Conservation (phyloP, 2,888 invertebrate species). For the Hyppa rectilinea region DNA sequence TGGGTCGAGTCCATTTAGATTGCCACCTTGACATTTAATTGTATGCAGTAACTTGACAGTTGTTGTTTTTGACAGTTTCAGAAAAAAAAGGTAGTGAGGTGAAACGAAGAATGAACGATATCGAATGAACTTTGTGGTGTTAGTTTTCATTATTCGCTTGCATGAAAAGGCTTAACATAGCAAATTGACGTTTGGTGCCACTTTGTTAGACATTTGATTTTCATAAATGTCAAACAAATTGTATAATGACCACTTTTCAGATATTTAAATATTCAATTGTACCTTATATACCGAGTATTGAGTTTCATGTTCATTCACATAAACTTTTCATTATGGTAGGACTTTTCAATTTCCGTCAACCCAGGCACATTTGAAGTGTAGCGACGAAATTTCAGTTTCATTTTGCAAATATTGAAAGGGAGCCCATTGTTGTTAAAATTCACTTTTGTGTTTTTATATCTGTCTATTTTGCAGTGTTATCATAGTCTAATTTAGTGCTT, state of each 20-base stretch:
- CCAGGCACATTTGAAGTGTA: background rate
- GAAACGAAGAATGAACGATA: too few species aligned
- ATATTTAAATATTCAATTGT: background rate
- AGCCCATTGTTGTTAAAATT: background rate
- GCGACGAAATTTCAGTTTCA: conserved; percentile 4
- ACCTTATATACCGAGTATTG: background rate
- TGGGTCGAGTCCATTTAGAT: too few species aligned
- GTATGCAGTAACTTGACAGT: too few species aligned
- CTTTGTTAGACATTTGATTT: background rate
- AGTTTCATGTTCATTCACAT: conserved; percentile 1
- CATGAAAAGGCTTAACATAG: too few species aligned
- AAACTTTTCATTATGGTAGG: conserved; percentile 11
- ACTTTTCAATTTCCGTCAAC: conserved; percentile 26
- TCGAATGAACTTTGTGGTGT: too few species aligned
- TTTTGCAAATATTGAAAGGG: conserved; percentile 5
- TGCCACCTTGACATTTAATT: too few species aligned
- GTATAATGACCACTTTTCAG: background rate
- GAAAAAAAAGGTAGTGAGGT: too few species aligned
- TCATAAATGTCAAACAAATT: background rate
- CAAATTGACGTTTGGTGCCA: background rate
- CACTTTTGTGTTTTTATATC: background rate
- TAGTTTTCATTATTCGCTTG: too few species aligned
- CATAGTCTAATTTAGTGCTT: too few species aligned
- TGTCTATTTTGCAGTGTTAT: background rate
- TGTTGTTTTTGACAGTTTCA: too few species aligned